phyloP scores from a whole-genome alignment of 2,797 vertebrate genomes.

The Discoglossus pictus region DNA sequence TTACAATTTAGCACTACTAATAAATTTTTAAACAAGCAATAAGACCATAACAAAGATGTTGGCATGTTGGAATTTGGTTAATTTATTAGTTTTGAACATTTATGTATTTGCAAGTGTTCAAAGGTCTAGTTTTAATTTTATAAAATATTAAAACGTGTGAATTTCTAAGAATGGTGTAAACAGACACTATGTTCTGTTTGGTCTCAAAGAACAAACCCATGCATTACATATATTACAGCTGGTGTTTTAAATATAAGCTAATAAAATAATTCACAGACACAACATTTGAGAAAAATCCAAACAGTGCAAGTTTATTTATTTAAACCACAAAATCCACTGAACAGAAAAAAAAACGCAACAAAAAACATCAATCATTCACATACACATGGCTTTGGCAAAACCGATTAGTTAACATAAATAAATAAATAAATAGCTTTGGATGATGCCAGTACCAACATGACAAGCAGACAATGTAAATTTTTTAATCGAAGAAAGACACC shows the following conservation, averaged over 20 bases:
- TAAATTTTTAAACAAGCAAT: no score
- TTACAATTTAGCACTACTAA: no score
- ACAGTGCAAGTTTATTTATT: slow-evolving; percentile 50
- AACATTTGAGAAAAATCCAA: slow-evolving; percentile 16
- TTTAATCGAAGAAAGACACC: slow-evolving; percentile 57
- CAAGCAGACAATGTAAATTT: slow-evolving; percentile 63
- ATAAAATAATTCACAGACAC: slow-evolving; percentile 5
- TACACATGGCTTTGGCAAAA: slow-evolving; percentile 56
- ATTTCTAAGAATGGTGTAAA: no score
- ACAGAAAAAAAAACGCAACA: slow-evolving; percentile 20
- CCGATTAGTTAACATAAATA: slow-evolving; percentile 66
- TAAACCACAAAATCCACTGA: slow-evolving; percentile 48
- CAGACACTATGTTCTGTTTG: no score
- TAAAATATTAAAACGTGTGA: no score
- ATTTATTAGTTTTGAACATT: no score
- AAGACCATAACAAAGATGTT: no score
- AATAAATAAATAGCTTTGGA: slow-evolving; percentile 73
- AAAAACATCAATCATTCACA: slow-evolving; percentile 51
- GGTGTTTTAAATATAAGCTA: slow-evolving; percentile 17
- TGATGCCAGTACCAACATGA: slow-evolving; percentile 62
- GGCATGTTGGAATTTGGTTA: no score
- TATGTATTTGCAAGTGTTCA: no score
- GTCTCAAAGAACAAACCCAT: no score
- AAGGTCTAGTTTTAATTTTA: no score
- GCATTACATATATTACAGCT: slow-evolving; percentile 4